Evolutionary conservation across 2,797 vertebrate genomes (phyloP).

Genomic region (Dendrocincla fuliginosa): DNA sequence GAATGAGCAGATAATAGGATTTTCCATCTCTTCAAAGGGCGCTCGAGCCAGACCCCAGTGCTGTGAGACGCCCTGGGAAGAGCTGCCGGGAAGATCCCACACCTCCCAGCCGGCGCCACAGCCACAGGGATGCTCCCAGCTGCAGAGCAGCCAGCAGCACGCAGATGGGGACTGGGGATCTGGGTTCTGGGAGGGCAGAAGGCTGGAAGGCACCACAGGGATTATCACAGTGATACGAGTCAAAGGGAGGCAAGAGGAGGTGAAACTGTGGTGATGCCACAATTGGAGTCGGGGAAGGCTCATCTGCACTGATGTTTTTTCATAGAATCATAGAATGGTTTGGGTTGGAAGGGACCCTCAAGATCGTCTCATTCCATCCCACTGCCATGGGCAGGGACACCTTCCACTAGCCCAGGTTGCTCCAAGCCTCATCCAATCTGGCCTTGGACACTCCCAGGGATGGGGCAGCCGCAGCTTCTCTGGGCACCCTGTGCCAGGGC

Average conservation of each 20-base stretch:
- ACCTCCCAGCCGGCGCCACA: background rate
- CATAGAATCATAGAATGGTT: background rate
- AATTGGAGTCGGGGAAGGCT: background rate
- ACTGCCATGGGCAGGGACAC: background rate
- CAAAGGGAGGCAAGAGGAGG: background rate
- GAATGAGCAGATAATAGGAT: conserved; percentile 70
- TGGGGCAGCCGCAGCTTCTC: background rate
- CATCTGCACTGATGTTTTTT: background rate
- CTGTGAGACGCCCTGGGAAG: conserved; percentile 1
- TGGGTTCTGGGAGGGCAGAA: background rate
- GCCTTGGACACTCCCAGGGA: background rate
- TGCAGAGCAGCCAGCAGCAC: background rate
- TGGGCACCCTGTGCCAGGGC: background rate
- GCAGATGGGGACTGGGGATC: background rate
- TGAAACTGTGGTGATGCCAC: background rate
- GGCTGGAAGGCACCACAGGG: background rate
- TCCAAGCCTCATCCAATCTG: background rate
- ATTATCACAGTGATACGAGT: background rate
- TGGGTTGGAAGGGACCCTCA: background rate
- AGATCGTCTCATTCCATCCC: background rate
- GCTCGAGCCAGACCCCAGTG: background rate
- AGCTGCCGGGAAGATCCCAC: background rate
- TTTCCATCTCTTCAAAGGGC: conserved; percentile 60
- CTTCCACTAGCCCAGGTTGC: background rate
- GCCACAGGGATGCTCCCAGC: background rate